phyloP scores from a whole-genome alignment of 2,797 vertebrate genomes.

The Euthynnus affinis region DNA sequence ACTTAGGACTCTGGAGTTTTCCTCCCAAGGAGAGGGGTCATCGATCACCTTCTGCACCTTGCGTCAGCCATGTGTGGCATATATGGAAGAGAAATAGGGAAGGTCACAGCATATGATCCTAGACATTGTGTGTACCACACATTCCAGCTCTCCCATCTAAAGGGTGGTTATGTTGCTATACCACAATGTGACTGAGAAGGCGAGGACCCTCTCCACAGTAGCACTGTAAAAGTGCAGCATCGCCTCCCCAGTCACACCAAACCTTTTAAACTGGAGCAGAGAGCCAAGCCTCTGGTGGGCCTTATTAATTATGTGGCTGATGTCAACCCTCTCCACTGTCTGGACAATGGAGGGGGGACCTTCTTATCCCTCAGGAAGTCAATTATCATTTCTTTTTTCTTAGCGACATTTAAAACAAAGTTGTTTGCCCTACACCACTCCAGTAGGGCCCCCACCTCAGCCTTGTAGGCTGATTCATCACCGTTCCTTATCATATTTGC shows the following conservation, averaged over 20 bases:
- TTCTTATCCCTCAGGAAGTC: neutral
- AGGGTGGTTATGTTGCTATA: neutral
- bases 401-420: no score
- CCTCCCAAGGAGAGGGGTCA: neutral
- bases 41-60: neutral
- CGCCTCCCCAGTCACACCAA: neutral
- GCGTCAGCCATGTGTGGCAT: neutral
- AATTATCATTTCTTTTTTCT: no score
- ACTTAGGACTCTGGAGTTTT: neutral
- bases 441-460: no score
- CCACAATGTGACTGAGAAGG: neutral
- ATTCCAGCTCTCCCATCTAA: neutral
- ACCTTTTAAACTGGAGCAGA: neutral
- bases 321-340: neutral
- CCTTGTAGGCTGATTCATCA: no score
- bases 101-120: no score
- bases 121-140: neutral
- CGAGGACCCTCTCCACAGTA: neutral
- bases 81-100: no score
- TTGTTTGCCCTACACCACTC: no score
- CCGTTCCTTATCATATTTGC: no score
- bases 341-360: neutral
- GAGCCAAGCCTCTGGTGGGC: neutral
- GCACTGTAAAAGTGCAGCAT: neutral
- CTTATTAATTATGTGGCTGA: neutral